Evolutionary conservation across 1,140 invertebrate genomes (phyloP).

Genomic region (Oscheius sp.): DNA sequence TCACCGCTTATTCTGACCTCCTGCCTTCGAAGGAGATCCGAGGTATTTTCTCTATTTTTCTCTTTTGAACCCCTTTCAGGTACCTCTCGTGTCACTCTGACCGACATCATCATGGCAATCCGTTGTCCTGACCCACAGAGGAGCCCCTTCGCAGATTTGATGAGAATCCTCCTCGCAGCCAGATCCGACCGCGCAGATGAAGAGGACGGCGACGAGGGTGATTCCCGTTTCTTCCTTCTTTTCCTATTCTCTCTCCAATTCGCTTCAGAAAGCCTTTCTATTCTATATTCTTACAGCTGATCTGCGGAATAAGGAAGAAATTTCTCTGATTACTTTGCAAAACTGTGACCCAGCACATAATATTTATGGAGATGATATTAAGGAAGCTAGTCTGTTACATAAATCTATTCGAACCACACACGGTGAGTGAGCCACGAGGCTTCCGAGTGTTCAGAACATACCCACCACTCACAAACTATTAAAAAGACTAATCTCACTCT

Average conservation of each 20-base stretch:
- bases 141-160: slow-evolving; percentile 25
- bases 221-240: too few relatives aligned
- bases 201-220: slow-evolving; percentile 38
- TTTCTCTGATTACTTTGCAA: slow-evolving; percentile 6
- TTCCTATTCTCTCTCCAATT: too few relatives aligned
- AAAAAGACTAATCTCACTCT: too few relatives aligned
- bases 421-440: too few relatives aligned
- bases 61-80: too few relatives aligned
- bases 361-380: slow-evolving; percentile 21
- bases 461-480: too few relatives aligned
- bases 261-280: too few relatives aligned
- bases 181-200: slow-evolving; percentile 28
- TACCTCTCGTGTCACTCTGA: neutral
- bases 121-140: slow-evolving; percentile 27
- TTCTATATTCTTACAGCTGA: too few relatives aligned
- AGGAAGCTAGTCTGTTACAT: slow-evolving; percentile 23
- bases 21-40: slow-evolving; percentile 31
- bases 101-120: slow-evolving; percentile 28
- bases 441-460: too few relatives aligned
- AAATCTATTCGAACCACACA: neutral
- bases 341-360: slow-evolving; percentile 21
- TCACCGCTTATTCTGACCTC: slow-evolving; percentile 26
- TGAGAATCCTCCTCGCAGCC: slow-evolving; percentile 19
- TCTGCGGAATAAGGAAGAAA: slow-evolving; percentile 15
- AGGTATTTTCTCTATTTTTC: too few relatives aligned